A percentile compares a stretch with the other conserved stretches of the same genome.
Conservation (phyloP, 2,113 vertebrate genomes). For the Nibea coibor region DNA sequence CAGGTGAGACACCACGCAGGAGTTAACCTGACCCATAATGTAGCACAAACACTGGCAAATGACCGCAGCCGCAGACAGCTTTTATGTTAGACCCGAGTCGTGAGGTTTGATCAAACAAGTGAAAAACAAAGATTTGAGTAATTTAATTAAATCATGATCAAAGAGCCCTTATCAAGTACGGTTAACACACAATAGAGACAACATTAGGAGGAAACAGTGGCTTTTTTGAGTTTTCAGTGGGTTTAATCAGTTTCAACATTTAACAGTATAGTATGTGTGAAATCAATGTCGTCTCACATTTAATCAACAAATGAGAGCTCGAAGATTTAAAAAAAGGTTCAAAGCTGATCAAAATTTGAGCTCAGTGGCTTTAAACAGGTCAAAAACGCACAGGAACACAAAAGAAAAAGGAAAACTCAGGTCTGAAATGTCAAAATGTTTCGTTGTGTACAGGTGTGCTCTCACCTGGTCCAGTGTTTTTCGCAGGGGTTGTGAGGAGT, state of each 20-base stretch:
- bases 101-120: constrained; percentile 5
- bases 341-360: not conserved
- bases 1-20: constrained; percentile 35
- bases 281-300: not conserved
- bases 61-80: not conserved
- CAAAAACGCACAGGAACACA: not conserved
- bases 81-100: not conserved
- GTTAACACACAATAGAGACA: constrained; percentile 3
- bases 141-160: constrained; percentile 45
- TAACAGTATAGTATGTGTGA: not conserved
- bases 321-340: not conserved
- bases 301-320: not conserved
- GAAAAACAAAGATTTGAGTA: not conserved
- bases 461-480: constrained; percentile 64
- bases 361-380: not conserved
- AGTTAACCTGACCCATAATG: constrained; percentile 47
- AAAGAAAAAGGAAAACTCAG: not conserved
- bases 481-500: constrained; percentile 50
- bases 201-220: not conserved
- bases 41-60: not conserved
- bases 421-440: not conserved
- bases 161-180: not conserved
- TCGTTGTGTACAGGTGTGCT: not conserved
- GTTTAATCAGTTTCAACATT: constrained; percentile 13
- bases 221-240: not conserved